Base-by-base conservation (phyloP, 2,797 vertebrate genomes). In the Sebastes hopkinsi region DNA sequence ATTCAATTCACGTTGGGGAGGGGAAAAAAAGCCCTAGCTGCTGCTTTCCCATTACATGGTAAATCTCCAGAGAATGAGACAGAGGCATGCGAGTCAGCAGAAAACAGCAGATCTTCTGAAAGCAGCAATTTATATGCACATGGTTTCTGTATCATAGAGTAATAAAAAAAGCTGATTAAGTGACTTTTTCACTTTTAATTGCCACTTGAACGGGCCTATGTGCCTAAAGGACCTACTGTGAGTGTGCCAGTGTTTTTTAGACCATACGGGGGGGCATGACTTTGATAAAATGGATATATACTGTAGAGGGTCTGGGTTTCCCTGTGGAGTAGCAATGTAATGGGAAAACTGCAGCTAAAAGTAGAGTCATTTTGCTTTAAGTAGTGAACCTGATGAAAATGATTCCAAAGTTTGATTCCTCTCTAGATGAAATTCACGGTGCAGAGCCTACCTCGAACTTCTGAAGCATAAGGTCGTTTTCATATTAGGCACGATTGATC, bases 171-270 rank as follows among this genome's bases (percentile, higher is more conserved):
- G 89, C 79, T 87, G 87, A 91, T 85, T 72, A 81, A 67, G 84
- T 84, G 77, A 80, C 64, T 85, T 88, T 83, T 79, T 68, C 18
- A n/a, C 54, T 89, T 88, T 90, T 92, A 92, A 92, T 93, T 93
- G 83, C 74, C 79, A 79, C 78, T 87, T 86, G 60, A 86, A 85
- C 52, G 12, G 25, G 66, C 18, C 27, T 59, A 8, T 34, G 25
- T 52, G 74, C 72, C 87, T 85, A n/a, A 52, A 77, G 79, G 67
- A 74, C 70, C 55, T n/a, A 16, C 72, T 68, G 56, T 81, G 75
- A 8, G 30, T 32, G 29, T 85, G 50, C 4, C 32, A 58, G 4
- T 67, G 55, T 85, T 75, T 66, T 73, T 74, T 25, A 38, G 10
- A 71, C 25, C 82, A 79, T 64, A 77, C 64, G 80, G 66, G 72